phyloP scores from a whole-genome alignment of 1,140 invertebrate species.

The Tetragonula clypearis region DNA sequence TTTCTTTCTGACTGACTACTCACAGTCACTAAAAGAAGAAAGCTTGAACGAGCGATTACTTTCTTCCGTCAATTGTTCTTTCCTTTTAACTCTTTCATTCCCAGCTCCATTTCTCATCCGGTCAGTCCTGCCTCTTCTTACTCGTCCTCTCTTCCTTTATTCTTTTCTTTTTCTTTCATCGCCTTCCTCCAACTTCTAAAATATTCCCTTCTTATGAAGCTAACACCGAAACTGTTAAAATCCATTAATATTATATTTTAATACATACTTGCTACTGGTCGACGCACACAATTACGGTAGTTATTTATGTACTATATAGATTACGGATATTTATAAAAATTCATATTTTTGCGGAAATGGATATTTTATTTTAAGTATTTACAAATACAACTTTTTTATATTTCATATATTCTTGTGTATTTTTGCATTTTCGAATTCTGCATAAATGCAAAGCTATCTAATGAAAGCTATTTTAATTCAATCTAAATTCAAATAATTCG shows the following conservation, averaged over 20 bases:
- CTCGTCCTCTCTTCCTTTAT: too few species aligned
- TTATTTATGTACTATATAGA: not conserved
- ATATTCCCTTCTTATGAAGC: not conserved
- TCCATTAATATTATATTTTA: not conserved
- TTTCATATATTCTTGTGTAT: too few species aligned
- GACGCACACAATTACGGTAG: not conserved
- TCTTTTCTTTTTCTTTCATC: not conserved
- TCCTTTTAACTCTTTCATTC: constrained; percentile 23
- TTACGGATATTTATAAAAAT: not conserved
- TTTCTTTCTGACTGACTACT: not conserved
- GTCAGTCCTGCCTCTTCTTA: constrained; percentile 8
- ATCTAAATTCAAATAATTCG: not conserved
- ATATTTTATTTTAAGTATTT: too few species aligned
- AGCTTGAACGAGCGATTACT: constrained; percentile 49
- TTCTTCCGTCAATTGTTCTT: constrained; percentile 46
- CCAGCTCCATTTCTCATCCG: constrained; percentile 26
- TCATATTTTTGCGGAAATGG: too few species aligned
- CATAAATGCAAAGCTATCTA: too few species aligned
- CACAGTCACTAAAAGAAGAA: not conserved
- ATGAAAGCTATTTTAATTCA: not conserved
- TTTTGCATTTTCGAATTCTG: too few species aligned
- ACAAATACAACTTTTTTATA: too few species aligned
- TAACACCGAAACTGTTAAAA: not conserved
- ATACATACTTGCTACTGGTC: not conserved
- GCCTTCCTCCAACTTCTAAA: not conserved